These are phyloP conservation scores for Magallana nippona DNA, from an alignment of 2,888 invertebrate genomes.

Conservation along the genomic window DNA sequence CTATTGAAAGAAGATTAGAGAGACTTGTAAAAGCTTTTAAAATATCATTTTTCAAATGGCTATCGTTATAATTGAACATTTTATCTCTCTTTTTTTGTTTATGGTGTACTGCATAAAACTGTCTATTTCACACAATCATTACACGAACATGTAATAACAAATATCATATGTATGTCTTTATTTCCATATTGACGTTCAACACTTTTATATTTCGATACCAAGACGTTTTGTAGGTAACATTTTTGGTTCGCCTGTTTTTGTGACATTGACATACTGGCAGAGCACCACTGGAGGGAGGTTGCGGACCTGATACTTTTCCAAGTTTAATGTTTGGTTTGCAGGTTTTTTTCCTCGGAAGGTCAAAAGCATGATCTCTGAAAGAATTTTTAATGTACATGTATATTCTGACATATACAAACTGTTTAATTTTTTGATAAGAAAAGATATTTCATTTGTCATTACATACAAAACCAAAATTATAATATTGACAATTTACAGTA, in stretches of 20 bases:
- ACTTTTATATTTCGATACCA: conserved; percentile 4
- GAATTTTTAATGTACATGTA: neutral
- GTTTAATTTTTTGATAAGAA: neutral
- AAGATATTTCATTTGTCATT: neutral
- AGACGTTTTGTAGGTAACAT: conserved; percentile 37
- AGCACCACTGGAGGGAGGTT: conserved; percentile 24
- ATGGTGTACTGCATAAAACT: too few species aligned
- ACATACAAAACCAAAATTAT: neutral
- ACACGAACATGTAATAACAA: too few species aligned
- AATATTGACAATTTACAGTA: neutral
- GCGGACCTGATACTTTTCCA: conserved; percentile 26
- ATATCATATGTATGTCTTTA: too few species aligned
- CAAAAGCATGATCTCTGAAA: conserved; percentile 41
- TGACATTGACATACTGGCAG: conserved; percentile 36
- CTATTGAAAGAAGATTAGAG: too few species aligned
- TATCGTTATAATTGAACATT: too few species aligned
- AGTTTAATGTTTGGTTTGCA: conserved; percentile 22
- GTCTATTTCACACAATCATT: too few species aligned
- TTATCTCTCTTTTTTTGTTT: too few species aligned
- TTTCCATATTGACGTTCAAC: too few species aligned
- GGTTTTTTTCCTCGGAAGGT: neutral
- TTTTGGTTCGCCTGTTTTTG: conserved; percentile 22
- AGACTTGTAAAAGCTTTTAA: too few species aligned
- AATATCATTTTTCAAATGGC: too few species aligned
- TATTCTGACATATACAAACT: neutral